phyloP scores from a whole-genome alignment of 2,888 invertebrate species.

The Trilocha varians region DNA sequence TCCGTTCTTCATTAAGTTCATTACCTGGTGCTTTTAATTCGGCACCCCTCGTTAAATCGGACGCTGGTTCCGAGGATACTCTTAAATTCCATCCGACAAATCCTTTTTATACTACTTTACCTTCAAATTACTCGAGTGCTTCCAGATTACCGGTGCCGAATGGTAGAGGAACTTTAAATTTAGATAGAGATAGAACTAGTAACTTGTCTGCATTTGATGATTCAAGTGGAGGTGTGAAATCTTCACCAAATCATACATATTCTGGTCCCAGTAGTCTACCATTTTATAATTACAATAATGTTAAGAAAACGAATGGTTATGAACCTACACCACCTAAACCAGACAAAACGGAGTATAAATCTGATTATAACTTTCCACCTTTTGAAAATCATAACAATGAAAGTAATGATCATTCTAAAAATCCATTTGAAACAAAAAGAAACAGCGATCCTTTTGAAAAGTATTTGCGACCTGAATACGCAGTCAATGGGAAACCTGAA shows the following conservation, averaged over 20 bases:
- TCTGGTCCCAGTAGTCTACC: slow-evolving; percentile 40
- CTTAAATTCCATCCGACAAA: slow-evolving; percentile 61
- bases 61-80: slow-evolving; percentile 38
- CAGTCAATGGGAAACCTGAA: slow-evolving; percentile 34
- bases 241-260: slow-evolving; percentile 39
- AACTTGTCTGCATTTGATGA: slow-evolving; percentile 34
- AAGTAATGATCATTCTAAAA: slow-evolving; percentile 34
- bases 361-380: slow-evolving; percentile 28
- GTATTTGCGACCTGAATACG: slow-evolving; percentile 37
- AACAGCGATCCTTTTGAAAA: slow-evolving; percentile 56
- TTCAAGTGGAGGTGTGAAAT: slow-evolving; percentile 36
- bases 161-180: slow-evolving; percentile 40
- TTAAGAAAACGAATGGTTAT: slow-evolving; percentile 32
- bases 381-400: slow-evolving; percentile 28
- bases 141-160: slow-evolving; percentile 63
- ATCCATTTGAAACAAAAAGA: slow-evolving; percentile 50
- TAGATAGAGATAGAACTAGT: slow-evolving; percentile 54
- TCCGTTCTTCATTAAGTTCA: slow-evolving; percentile 43
- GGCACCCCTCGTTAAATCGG: slow-evolving; percentile 45
- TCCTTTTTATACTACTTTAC: slow-evolving; percentile 64
- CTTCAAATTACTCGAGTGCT: slow-evolving; percentile 53
- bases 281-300: slow-evolving; percentile 27
- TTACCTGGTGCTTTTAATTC: slow-evolving; percentile 45
- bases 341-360: slow-evolving; percentile 28
- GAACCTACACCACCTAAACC: slow-evolving; percentile 20